Base-by-base conservation (phyloP, 2,113 vertebrate species). In the Cochlearius cochlearius region DNA sequence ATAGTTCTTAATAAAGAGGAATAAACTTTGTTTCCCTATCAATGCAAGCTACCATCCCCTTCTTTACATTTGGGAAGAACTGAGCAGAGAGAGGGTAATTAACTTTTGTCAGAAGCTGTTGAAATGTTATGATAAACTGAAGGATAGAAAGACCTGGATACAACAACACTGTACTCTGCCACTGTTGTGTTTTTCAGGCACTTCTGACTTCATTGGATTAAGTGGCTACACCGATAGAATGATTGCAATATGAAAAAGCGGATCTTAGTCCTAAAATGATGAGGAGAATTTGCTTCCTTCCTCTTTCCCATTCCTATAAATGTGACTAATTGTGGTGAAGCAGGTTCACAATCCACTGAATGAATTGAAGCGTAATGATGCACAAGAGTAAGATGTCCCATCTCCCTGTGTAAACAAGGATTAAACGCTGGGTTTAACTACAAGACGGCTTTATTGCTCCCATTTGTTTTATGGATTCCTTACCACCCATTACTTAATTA, bases 391-490 rank as follows among this genome's bases (percentile, higher is more conserved):
- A 89, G 21, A 56, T 69, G 26, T 67, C 15, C 25, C n/a, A 30
- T 83, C 32, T 52, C 30, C 63, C 34, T 63, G 4, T 19, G 34
- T 78, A 79, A 84, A 62, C 66, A 83, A 85, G 23, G 19, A 50
- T 72, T 60, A 83, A 93, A 72, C 80, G 50, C 11, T 71, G 5
- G 29, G 77, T 85, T 82, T 94, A 67, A 63, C 29, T 52, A 49
- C 74, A 67, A 71, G 50, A 64, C 86, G 52, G 23, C 36, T 94
- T 85, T 53, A 95, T 71, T 91, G 36, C 39, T 92, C 20, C 38
- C 1, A 7, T 95, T 93, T 86, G 30, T 62, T 96, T 94, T 95
- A 79, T 80, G 69, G 88, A 93, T 95, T 95, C 59, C 86, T 95
- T 72, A 68, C 73, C 34, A 58, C 56, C 30, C 49, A 43, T 92